Evolutionary conservation across 2,888 invertebrate genomes (phyloP).

Genomic region (Macrophya annulata): DNA sequence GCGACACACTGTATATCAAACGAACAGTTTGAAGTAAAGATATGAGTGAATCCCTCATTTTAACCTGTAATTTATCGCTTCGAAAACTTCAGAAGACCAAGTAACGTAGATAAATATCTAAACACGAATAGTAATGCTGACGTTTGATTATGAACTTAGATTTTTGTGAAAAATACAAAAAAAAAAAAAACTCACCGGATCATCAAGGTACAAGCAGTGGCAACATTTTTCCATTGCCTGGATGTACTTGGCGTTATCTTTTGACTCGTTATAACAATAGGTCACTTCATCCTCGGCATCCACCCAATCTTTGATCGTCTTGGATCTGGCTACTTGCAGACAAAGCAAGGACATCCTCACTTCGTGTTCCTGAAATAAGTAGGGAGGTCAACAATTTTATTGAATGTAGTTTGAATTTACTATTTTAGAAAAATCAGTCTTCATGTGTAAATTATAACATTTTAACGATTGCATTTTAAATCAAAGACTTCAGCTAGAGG

Average conservation of each 20-base stretch:
- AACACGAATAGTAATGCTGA: not conserved
- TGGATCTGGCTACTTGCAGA: conserved; percentile 89
- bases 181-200: conserved; percentile 89
- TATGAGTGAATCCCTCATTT: conserved; percentile 94
- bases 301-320: conserved; percentile 90
- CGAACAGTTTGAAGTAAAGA: conserved; percentile 95
- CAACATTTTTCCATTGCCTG: conserved; percentile 97
- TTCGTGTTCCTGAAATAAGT: conserved; percentile 84
- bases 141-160: not conserved
- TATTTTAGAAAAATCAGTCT: not conserved
- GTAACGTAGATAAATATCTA: conserved; percentile 21
- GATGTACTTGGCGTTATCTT: conserved; percentile 97
- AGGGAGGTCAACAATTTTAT: not conserved
- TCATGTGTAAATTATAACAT: too few species aligned
- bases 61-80: conserved; percentile 81
- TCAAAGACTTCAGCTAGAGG: not conserved
- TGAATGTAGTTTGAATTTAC: not conserved
- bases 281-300: conserved; percentile 95
- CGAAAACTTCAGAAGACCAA: not conserved
- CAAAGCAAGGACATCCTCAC: conserved; percentile 90
- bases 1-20: conserved; percentile 96
- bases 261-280: conserved; percentile 97
- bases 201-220: conserved; percentile 95
- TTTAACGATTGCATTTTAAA: too few species aligned
- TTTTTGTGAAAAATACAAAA: too few species aligned